Evolutionary conservation across 1,140 invertebrate genomes (phyloP).

Genomic region (Lethrus apterus): DNA sequence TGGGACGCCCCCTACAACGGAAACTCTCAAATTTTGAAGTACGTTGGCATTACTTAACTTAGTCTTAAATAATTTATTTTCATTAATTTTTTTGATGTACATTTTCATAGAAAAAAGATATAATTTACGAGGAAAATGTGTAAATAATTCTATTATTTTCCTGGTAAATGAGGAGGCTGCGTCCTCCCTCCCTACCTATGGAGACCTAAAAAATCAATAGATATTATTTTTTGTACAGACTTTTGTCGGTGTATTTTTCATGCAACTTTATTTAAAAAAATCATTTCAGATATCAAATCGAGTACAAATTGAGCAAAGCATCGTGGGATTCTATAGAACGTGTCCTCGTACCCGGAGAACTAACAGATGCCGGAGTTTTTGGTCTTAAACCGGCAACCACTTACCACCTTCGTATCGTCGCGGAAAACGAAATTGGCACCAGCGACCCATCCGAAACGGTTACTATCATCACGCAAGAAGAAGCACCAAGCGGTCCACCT

Average conservation of each 20-base stretch:
- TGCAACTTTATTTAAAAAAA: too few relatives aligned
- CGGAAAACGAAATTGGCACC: constrained; percentile 88
- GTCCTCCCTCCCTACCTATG: too few relatives aligned
- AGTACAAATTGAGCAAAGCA: constrained; percentile 87
- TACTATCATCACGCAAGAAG: constrained; percentile 90
- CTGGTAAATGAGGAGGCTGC: background rate
- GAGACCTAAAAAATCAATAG: too few relatives aligned
- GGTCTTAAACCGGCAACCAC: constrained; percentile 85
- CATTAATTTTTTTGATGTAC: too few relatives aligned
- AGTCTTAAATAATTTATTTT: too few relatives aligned
- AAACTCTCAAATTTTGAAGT: constrained; percentile 87
- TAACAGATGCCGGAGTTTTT: constrained; percentile 80
- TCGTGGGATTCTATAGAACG: constrained; percentile 75
- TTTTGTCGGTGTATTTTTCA: too few relatives aligned
- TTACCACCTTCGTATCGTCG: constrained; percentile 87
- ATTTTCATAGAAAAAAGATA: too few relatives aligned
- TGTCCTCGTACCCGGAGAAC: constrained; percentile 76
- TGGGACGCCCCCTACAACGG: constrained; percentile 94
- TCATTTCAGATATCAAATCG: constrained; percentile 75
- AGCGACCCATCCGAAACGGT: constrained; percentile 88
- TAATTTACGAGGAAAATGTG: too few relatives aligned
- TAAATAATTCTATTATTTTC: too few relatives aligned
- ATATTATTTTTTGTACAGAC: too few relatives aligned
- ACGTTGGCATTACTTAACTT: constrained; percentile 40
- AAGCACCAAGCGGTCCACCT: constrained; percentile 80